phyloP scores from a whole-genome alignment of 1,140 invertebrate species.

The Cotesia typhae region DNA sequence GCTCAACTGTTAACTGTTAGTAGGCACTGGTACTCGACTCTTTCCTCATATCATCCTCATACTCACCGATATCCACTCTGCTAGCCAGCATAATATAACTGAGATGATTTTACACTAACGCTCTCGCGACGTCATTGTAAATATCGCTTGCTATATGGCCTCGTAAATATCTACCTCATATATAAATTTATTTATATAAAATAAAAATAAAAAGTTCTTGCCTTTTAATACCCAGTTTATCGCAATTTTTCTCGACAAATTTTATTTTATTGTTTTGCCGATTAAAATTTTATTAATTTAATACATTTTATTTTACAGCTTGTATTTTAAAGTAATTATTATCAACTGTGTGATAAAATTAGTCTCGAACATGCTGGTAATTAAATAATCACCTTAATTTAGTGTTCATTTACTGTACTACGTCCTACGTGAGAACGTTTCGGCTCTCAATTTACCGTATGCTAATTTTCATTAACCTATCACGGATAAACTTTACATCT shows the following conservation, averaged over 20 bases:
- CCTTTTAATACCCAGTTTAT: too few species aligned
- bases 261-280: neutral
- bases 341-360: constrained; percentile 4
- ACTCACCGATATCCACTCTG: too few species aligned
- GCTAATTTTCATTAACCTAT: constrained; percentile 29
- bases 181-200: neutral
- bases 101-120: constrained; percentile 56
- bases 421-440: constrained; percentile 31
- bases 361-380: constrained; percentile 8
- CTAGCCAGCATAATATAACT: constrained; percentile 14
- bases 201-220: neutral
- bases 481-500: constrained; percentile 18
- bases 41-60: too few species aligned
- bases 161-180: constrained; percentile 55
- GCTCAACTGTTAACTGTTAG: constrained; percentile 3
- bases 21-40: too few species aligned
- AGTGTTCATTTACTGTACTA: neutral
- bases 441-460: constrained; percentile 23
- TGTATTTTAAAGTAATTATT: neutral
- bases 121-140: constrained; percentile 61
- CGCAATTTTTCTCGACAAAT: neutral
- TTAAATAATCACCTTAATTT: constrained; percentile 31
- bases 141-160: constrained; percentile 59
- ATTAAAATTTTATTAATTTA: neutral
- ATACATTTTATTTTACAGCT: neutral